Conservation (phyloP, 2,113 vertebrate genomes). For the Chiloscyllium plagiosum region DNA sequence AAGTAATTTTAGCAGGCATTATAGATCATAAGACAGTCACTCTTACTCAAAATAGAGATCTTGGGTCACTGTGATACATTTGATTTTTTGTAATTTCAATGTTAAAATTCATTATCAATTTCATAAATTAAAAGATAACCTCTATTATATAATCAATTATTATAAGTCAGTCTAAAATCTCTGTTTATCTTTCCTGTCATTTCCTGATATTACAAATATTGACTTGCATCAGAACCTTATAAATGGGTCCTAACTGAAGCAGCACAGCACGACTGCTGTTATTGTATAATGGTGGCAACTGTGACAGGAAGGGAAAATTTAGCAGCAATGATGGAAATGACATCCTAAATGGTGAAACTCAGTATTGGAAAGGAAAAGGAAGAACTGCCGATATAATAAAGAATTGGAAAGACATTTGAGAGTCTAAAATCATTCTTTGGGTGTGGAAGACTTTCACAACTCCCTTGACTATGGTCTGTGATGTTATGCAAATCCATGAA, state of each 20-base stretch:
- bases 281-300: not conserved
- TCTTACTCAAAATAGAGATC: not conserved
- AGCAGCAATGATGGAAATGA: not conserved
- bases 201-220: not conserved
- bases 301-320: not conserved
- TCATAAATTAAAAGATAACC: not conserved
- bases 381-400: not conserved
- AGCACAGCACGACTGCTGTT: not conserved
- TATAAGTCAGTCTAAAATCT: not conserved
- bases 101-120: not conserved
- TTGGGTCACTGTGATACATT: not conserved
- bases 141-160: no score
- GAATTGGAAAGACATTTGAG: not conserved
- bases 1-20: not conserved
- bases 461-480: constrained; percentile 20
- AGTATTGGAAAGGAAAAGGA: not conserved
- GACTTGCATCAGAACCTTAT: not conserved
- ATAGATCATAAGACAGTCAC: not conserved
- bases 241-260: not conserved
- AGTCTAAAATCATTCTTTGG: constrained; percentile 21
- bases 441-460: not conserved
- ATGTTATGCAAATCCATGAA: constrained; percentile 32
- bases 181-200: not conserved
- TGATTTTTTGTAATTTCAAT: not conserved
- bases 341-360: not conserved